Evolutionary conservation across 2,888 invertebrate species (phyloP).

Genomic region (Machimus rusticus): DNA sequence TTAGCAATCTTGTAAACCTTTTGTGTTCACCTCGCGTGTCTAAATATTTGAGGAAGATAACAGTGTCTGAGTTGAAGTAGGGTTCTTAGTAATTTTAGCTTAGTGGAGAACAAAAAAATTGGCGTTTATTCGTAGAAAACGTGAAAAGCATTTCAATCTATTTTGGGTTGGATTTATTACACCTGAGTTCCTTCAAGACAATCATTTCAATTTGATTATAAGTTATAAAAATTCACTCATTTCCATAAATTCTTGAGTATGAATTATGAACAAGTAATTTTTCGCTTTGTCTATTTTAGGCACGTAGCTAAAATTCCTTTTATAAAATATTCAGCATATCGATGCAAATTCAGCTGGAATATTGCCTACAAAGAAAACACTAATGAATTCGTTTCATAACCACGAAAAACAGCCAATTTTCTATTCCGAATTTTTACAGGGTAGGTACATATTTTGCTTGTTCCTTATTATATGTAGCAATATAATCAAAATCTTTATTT

Average conservation of each 20-base stretch:
- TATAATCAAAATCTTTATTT: too few species aligned
- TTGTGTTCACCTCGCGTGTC: background rate
- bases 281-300: too few species aligned
- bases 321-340: too few species aligned
- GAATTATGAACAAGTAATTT: too few species aligned
- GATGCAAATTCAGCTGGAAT: too few species aligned
- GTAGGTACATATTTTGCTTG: too few species aligned
- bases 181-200: background rate
- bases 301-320: too few species aligned
- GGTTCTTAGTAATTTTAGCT: background rate
- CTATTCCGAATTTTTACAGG: too few species aligned
- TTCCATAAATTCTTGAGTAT: background rate
- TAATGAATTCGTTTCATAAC: too few species aligned
- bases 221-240: background rate
- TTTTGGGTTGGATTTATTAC: background rate
- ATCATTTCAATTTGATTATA: background rate
- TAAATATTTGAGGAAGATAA: background rate
- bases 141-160: background rate
- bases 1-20: background rate
- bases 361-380: too few species aligned
- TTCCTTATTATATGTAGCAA: too few species aligned
- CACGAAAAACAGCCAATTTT: too few species aligned
- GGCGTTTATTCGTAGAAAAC: background rate
- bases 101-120: background rate
- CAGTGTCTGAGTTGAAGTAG: background rate